Evolutionary conservation across 2,888 invertebrate species (phyloP).

Genomic region (Cephus pygmeus): DNA sequence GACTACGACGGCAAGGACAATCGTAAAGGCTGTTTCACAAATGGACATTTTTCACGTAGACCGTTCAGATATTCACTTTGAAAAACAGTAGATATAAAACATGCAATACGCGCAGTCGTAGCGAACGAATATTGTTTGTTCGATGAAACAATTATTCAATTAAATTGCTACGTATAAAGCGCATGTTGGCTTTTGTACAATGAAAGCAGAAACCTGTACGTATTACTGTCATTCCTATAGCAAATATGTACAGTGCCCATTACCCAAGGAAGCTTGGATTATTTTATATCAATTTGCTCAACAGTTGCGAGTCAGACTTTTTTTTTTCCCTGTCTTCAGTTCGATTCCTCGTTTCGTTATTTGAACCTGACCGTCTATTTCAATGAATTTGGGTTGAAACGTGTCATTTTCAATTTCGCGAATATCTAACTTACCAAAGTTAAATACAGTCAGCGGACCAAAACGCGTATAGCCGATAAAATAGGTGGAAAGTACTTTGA

Average conservation of each 20-base stretch:
- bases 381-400: neutral
- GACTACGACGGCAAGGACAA: neutral
- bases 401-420: neutral
- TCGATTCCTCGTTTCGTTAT: neutral
- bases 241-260: neutral
- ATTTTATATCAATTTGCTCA: neutral
- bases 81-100: neutral
- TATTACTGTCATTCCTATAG: neutral
- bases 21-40: neutral
- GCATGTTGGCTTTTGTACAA: constrained; percentile 24
- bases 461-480: neutral
- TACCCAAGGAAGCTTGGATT: neutral
- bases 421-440: neutral
- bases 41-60: neutral
- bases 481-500: neutral
- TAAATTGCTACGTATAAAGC: constrained; percentile 32
- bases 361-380: neutral
- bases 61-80: neutral
- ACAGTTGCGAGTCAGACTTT: neutral
- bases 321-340: neutral
- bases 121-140: neutral
- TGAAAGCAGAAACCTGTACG: neutral
- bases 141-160: constrained; percentile 32
- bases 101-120: neutral
- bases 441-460: neutral